Conservation (phyloP, 2,797 vertebrate species). For the Antennarius maculatus region DNA sequence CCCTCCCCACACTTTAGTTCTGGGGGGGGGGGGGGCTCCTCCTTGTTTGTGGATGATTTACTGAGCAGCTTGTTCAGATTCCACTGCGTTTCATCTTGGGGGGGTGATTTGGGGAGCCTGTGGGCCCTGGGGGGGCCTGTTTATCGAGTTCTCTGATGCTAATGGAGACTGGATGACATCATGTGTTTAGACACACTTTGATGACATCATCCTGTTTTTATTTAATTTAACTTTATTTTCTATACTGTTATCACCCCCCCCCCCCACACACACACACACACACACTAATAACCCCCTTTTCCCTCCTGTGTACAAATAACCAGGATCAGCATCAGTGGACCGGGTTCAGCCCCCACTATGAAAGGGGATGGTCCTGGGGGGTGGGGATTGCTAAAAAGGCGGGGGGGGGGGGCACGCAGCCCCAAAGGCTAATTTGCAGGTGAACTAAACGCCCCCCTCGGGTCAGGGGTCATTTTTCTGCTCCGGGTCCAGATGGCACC, state of each 20-base stretch:
- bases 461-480: conserved; percentile 87
- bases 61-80: conserved; percentile 27
- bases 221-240: too few relatives aligned
- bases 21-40: too few relatives aligned
- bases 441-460: conserved; percentile 94
- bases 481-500: conserved; percentile 90
- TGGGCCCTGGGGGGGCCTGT: conserved; percentile 49
- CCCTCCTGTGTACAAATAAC: conserved; percentile 9
- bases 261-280: too few relatives aligned
- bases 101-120: conserved; percentile 19
- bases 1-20: too few relatives aligned
- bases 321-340: conserved; percentile 31
- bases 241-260: too few relatives aligned
- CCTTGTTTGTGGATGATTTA: conserved; percentile 9
- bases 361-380: conserved; percentile 50
- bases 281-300: too few relatives aligned
- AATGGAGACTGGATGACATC: too few relatives aligned
- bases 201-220: too few relatives aligned
- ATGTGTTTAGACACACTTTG: too few relatives aligned
- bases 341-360: conserved; percentile 20
- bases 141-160: conserved; percentile 29
- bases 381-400: conserved; percentile 44
- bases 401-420: conserved; percentile 29
- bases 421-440: conserved; percentile 93
- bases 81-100: neutral